Conservation (phyloP, 2,113 vertebrate genomes). For the Cryptomyrus ogoouensis region DNA sequence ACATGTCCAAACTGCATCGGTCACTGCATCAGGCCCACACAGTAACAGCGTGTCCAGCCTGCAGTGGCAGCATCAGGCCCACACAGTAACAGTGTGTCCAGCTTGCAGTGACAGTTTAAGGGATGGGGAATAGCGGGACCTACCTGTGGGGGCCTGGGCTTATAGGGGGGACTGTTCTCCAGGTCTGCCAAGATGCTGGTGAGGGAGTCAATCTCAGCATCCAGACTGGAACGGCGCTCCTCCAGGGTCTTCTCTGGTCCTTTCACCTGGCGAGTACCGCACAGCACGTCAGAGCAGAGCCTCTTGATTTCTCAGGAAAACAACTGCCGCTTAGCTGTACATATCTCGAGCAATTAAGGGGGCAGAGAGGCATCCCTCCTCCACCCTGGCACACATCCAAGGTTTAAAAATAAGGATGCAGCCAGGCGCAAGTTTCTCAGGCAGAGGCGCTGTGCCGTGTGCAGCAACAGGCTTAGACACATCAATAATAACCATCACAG, state of each 20-base stretch:
- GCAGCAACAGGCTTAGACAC: not conserved
- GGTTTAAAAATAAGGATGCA: not conserved
- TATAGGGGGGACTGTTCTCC: constrained; percentile 95
- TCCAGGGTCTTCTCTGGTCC: constrained; percentile 82
- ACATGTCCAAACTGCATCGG: not conserved
- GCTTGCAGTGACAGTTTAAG: not conserved
- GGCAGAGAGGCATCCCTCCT: not conserved
- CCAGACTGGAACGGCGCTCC: constrained; percentile 86
- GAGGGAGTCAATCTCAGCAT: constrained; percentile 93
- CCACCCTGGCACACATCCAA: not conserved
- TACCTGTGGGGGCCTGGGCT: constrained; percentile 79
- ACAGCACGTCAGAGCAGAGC: not conserved
- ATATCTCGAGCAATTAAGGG: constrained; percentile 54
- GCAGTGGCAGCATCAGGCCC: not conserved
- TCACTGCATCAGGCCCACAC: not conserved
- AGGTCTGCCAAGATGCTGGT: constrained; percentile 92
- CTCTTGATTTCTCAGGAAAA: constrained; percentile 28
- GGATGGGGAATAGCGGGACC: not conserved
- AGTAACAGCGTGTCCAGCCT: not conserved
- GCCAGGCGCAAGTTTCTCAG: not conserved
- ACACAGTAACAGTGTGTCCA: not conserved
- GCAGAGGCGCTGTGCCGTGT: not conserved
- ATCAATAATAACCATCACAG: not conserved
- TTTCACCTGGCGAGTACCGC: constrained; percentile 55
- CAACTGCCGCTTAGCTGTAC: constrained; percentile 43